Base-by-base conservation (phyloP, 2,113 vertebrate genomes). In the Balaeniceps rex region DNA sequence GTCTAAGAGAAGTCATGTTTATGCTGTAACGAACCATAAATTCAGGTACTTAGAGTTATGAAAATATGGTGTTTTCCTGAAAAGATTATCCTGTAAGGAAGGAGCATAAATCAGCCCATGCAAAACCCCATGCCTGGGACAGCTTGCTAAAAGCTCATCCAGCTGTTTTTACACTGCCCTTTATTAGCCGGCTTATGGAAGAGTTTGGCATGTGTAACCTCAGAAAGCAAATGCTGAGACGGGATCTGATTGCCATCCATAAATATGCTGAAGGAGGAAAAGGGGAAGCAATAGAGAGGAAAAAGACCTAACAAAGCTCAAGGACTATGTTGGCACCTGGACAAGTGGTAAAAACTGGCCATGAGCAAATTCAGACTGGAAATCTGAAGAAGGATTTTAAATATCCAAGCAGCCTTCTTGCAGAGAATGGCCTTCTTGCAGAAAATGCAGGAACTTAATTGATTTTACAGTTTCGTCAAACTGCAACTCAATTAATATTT, bases 401-500 rank as follows among this genome's bases (percentile, higher is more conserved):
- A 51, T 17, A n/a, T 71, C 40, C 12, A 65, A 65, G 28, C 22
- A 79, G 51, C 40, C 8, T 24, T 47, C 60, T 28, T 52, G 28
- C 31, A 88, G 36, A 69, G 42, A 44, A 54, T 5, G 7, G 51
- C 40, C 8, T 24, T 47, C 60, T 25, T 52, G 28, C 31, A 88
- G 36, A 69, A 87, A 93, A 85, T 61, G 18, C 22, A 69, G 61
- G 10, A 65, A 65, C 82, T 47, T 81, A 78, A 93, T 82, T 94
- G 61, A 69, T 94, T 95, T 93, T 83, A 96, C 84, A 76, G 63
- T 85, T 94, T 96, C 44, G 80, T 96, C 82, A 94, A 93, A 91
- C 28, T 61, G 44, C 40, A 93, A 34, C 78, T 93, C 90, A 90
- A 96, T 95, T 96, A 95, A 93, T 96, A 95, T 94, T 97, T 96